phyloP scores from a whole-genome alignment of 2,113 vertebrate genomes.

The Mustela lutreola region DNA sequence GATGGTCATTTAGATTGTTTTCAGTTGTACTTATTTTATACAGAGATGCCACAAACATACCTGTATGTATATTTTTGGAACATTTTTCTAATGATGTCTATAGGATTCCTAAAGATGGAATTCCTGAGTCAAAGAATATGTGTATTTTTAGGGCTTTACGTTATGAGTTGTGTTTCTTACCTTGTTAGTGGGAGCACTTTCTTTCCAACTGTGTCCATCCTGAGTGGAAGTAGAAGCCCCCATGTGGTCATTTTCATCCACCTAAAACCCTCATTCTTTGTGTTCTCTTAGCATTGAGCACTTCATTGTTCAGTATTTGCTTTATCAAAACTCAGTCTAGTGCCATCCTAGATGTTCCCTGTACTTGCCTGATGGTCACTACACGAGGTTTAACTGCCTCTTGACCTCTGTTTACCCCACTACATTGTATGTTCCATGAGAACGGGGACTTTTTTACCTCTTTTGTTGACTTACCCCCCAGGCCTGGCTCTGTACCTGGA shows the following conservation, averaged over 20 bases:
- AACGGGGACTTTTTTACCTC: not conserved
- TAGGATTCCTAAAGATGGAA: not conserved
- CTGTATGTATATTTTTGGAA: not conserved
- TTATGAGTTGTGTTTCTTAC: not conserved
- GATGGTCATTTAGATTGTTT: not conserved
- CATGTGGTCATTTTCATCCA: not conserved
- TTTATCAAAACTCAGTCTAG: not conserved
- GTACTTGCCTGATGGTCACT: rapidly evolving
- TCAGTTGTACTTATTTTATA: not conserved
- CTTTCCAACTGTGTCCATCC: not conserved
- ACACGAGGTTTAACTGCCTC: not conserved
- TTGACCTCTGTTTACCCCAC: not conserved
- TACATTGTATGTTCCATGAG: not conserved
- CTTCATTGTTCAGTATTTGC: not conserved
- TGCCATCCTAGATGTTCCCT: not conserved
- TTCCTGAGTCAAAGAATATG: not conserved
- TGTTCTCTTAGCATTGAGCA: not conserved
- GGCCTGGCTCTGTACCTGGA: not conserved
- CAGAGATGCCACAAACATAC: not conserved
- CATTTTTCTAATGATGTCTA: not conserved
- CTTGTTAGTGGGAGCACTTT: not conserved
- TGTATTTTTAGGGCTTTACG: not conserved
- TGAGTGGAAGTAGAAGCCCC: not conserved
- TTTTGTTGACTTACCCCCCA: too few relatives aligned
- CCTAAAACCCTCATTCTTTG: not conserved